Evolutionary conservation across 2,888 invertebrate species (phyloP).

Genomic region (Protophormia terraenovae): DNA sequence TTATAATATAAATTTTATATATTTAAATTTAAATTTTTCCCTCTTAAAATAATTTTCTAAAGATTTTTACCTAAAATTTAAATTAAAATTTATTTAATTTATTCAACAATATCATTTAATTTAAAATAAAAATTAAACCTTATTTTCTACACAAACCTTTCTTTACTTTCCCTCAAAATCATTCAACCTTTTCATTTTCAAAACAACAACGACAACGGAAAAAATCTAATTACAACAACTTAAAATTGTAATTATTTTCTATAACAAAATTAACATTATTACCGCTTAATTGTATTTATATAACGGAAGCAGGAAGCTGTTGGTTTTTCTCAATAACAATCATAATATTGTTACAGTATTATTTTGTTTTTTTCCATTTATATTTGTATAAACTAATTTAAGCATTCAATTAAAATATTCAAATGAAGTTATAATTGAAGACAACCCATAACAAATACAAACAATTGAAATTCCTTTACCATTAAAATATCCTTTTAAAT

Average conservation of each 20-base stretch:
- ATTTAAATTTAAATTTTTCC: too few species aligned
- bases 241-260: neutral
- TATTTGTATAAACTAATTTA: too few species aligned
- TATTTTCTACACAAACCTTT: too few species aligned
- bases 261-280: neutral
- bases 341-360: neutral
- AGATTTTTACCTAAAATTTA: too few species aligned
- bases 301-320: slow-evolving; percentile 9
- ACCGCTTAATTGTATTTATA: neutral
- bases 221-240: neutral
- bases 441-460: neutral
- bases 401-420: neutral
- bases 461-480: neutral
- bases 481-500: neutral
- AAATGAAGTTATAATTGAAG: neutral
- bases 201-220: neutral
- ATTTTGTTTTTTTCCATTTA: neutral
- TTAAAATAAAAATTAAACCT: too few species aligned
- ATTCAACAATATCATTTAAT: too few species aligned
- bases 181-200: neutral
- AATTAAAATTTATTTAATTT: too few species aligned
- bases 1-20: too few species aligned
- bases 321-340: neutral
- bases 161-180: too few species aligned
- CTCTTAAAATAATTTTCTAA: too few species aligned